phyloP scores from a whole-genome alignment of 2,113 vertebrate genomes.

The Sylvietta virens region DNA sequence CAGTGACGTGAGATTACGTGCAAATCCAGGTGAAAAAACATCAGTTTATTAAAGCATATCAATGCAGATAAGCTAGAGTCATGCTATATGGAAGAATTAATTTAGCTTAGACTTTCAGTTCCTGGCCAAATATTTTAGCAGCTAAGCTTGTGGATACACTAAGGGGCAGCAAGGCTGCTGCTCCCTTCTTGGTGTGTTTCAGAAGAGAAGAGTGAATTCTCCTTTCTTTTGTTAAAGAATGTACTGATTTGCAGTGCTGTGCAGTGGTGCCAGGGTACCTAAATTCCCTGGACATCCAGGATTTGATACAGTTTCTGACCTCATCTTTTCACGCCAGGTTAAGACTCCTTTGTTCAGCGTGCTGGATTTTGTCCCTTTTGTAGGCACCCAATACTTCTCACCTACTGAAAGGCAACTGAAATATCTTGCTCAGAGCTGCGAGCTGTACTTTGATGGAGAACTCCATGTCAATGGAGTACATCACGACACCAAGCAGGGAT shows the following conservation, averaged over 20 bases:
- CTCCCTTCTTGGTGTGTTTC: neutral
- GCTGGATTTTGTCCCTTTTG: neutral
- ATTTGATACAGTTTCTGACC: neutral
- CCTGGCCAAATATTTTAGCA: neutral
- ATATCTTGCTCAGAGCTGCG: neutral
- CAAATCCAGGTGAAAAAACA: neutral
- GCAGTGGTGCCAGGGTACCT: neutral
- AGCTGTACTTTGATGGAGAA: neutral
- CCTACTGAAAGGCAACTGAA: neutral
- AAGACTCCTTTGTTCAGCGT: accelerated
- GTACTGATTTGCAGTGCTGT: neutral
- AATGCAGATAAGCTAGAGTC: neutral
- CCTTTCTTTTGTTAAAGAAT: neutral
- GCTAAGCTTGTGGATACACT: neutral
- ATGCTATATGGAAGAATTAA: neutral
- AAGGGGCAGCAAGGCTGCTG: neutral
- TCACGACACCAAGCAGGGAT: neutral
- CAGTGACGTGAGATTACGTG: accelerated
- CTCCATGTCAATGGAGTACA: neutral
- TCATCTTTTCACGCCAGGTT: neutral
- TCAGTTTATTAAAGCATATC: neutral
- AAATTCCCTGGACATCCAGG: neutral
- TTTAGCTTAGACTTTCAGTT: neutral
- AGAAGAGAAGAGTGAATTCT: neutral
- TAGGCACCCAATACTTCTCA: neutral